phyloP scores from a whole-genome alignment of 2,113 vertebrate genomes.

The Bufo gargarizans region DNA sequence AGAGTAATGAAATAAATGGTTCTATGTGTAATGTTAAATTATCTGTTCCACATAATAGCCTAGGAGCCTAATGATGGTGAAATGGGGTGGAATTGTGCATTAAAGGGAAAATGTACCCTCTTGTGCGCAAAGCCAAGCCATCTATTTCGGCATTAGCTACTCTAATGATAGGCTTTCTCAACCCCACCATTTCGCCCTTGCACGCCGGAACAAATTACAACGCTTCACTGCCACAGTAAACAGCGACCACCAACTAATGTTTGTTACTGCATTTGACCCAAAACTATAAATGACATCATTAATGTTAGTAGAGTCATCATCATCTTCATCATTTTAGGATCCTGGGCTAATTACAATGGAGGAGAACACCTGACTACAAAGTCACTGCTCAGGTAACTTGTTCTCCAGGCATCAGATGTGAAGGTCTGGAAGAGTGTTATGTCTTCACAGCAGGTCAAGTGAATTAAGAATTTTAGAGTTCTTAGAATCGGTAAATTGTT shows the following conservation, averaged over 20 bases:
- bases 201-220: background rate
- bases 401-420: background rate
- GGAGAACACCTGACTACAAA: background rate
- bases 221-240: background rate
- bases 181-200: background rate
- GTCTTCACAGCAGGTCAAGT: background rate
- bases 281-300: background rate
- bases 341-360: background rate
- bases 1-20: constrained; percentile 16
- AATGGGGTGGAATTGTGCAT: constrained; percentile 15
- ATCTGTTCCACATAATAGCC: constrained; percentile 28
- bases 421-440: background rate
- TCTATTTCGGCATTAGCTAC: constrained; percentile 16
- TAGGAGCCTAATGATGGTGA: constrained; percentile 19
- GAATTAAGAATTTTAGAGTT: background rate
- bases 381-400: background rate
- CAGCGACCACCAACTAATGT: background rate
- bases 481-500: background rate
- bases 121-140: constrained; percentile 13
- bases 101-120: constrained; percentile 4
- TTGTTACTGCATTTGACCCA: background rate
- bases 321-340: background rate
- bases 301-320: background rate
- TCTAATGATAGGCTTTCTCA: background rate
- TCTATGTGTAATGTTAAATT: constrained; percentile 34